These are phyloP conservation scores for Agrypnus murinus DNA, from an alignment of 2,888 invertebrate genomes.

Conservation along the genomic window DNA sequence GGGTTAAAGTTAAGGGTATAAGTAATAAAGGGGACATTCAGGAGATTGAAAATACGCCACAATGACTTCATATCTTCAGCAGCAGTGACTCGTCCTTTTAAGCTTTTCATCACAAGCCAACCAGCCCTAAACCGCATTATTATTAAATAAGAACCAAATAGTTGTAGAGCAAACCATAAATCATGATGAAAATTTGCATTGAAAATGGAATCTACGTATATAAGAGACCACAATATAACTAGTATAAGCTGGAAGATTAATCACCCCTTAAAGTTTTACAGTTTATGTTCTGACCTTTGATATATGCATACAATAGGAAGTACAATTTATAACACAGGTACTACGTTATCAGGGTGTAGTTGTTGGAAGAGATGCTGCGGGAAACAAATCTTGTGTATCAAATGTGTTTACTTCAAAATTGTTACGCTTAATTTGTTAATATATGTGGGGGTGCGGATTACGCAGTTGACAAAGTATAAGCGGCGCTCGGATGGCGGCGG, in stretches of 20 bases:
- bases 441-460: slow-evolving; percentile 8
- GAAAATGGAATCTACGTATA: background rate
- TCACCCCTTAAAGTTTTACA: slow-evolving; percentile 1
- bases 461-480: slow-evolving; percentile 27
- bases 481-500: background rate
- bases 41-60: too few species aligned
- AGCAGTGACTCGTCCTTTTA: slow-evolving; percentile 16
- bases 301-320: too few species aligned
- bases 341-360: too few species aligned
- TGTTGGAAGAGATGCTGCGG: too few species aligned
- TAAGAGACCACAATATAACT: background rate
- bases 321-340: too few species aligned
- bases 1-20: too few species aligned
- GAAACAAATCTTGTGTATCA: too few species aligned
- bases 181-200: slow-evolving; percentile 20
- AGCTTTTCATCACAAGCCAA: background rate
- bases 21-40: too few species aligned
- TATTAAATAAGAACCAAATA: slow-evolving; percentile 22
- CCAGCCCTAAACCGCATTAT: slow-evolving; percentile 1
- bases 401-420: too few species aligned
- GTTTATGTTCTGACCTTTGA: too few species aligned
- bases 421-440: slow-evolving; percentile 28
- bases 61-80: background rate
- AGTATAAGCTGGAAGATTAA: slow-evolving; percentile 4
- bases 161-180: slow-evolving; percentile 7